Percentiles rank a stretch among this genome's conserved stretches.
Conservation (phyloP, 2,797 vertebrate genomes). For the Cheracebus regulus region DNA sequence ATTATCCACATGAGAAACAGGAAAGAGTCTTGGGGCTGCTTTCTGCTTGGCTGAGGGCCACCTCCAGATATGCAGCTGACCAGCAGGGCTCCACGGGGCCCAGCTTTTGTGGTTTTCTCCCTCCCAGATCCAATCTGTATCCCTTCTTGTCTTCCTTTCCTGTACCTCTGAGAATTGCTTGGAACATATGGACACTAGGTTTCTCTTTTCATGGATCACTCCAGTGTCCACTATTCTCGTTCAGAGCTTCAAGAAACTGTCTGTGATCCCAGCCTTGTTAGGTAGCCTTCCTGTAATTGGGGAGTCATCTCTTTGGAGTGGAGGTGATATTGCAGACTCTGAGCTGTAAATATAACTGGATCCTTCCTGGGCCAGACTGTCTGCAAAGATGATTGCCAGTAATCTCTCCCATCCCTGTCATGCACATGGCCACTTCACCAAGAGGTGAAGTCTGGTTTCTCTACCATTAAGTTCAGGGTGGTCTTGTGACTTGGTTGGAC, state of each 20-base stretch:
- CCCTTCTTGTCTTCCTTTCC: too few species aligned
- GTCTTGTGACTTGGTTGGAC: background rate
- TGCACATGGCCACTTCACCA: too few species aligned
- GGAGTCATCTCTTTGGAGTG: background rate
- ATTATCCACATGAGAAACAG: background rate
- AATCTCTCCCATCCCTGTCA: background rate
- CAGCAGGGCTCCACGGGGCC: background rate
- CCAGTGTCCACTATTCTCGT: background rate
- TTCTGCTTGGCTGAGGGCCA: background rate
- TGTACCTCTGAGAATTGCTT: background rate
- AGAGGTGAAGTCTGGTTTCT: background rate
- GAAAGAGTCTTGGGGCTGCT: background rate
- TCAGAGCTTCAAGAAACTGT: background rate
- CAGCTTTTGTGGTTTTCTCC: background rate
- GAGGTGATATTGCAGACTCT: background rate
- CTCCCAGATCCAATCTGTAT: background rate
- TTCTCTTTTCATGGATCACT: background rate
- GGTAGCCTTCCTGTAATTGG: background rate
- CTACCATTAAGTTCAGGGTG: background rate
- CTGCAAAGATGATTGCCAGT: background rate
- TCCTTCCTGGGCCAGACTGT: background rate
- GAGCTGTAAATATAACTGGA: background rate
- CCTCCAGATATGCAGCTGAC: background rate
- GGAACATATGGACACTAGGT: background rate
- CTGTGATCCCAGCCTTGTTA: background rate